Conservation (phyloP, 2,113 vertebrate species). For the Sinocyclocheilus anophthalmus region DNA sequence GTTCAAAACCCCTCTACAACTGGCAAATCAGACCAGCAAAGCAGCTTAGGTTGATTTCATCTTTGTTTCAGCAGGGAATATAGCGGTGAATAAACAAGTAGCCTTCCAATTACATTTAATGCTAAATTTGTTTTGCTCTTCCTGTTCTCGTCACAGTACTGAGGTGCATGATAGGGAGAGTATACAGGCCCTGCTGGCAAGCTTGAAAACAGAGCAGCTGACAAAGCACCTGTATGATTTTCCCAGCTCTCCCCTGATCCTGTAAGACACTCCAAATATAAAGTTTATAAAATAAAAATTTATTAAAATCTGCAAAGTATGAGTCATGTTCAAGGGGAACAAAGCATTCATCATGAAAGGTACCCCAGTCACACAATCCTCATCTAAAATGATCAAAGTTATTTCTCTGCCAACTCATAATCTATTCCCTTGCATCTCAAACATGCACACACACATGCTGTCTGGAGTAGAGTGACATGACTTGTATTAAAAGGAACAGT, state of each 20-base stretch:
- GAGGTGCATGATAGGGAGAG: slow-evolving; percentile 95
- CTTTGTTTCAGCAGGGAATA: not conserved
- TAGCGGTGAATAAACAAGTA: not conserved
- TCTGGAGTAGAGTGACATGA: not conserved
- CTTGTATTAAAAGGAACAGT: not conserved
- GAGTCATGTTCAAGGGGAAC: not conserved
- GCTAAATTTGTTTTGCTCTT: slow-evolving; percentile 22
- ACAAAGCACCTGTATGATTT: not conserved
- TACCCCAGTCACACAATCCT: not conserved
- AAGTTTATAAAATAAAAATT: slow-evolving; percentile 26
- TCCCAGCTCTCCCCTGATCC: not conserved
- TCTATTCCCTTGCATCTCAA: not conserved
- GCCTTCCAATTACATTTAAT: not conserved
- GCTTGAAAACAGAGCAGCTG: slow-evolving; percentile 64
- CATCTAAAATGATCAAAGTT: not conserved
- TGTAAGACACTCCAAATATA: not conserved
- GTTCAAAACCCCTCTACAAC: not conserved
- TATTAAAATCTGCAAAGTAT: slow-evolving; percentile 39
- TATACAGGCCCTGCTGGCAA: slow-evolving; percentile 94
- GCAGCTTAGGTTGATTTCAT: not conserved
- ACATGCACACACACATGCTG: not conserved
- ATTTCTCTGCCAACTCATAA: not conserved
- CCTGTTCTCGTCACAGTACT: slow-evolving; percentile 76
- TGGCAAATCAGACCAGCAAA: not conserved
- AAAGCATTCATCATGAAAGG: not conserved